phyloP scores from a whole-genome alignment of 1,140 invertebrate genomes.

The Stegodyphus dumicola region DNA sequence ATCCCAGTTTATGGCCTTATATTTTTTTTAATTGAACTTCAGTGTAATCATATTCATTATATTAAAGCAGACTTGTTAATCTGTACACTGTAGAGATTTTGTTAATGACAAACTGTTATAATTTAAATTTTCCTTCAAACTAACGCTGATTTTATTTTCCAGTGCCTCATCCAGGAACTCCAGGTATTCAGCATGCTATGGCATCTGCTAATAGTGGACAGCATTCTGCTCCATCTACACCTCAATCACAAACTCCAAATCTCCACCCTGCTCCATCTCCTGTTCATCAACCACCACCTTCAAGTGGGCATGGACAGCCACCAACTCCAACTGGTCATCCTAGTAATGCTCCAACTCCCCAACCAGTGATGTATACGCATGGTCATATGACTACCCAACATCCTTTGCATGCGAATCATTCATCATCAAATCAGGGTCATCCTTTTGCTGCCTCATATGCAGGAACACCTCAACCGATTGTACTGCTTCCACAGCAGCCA shows the following conservation, averaged over 20 bases:
- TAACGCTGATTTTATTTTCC: neutral
- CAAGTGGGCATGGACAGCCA: slow-evolving; percentile 33
- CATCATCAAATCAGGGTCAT: slow-evolving; percentile 36
- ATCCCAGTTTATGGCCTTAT: no score
- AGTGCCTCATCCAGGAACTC: slow-evolving; percentile 45
- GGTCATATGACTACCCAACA: slow-evolving; percentile 51
- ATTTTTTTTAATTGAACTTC: no score
- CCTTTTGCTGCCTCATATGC: slow-evolving; percentile 31
- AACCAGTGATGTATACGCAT: slow-evolving; percentile 54
- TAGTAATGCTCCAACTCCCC: slow-evolving; percentile 53
- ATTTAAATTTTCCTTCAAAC: no score
- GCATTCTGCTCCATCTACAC: slow-evolving; percentile 54
- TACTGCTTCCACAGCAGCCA: slow-evolving; percentile 58
- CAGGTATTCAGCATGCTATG: slow-evolving; percentile 39
- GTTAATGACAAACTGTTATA: no score
- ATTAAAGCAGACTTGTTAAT: no score
- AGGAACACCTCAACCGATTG: slow-evolving; percentile 49
- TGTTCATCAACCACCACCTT: slow-evolving; percentile 55
- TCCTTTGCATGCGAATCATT: slow-evolving; percentile 21
- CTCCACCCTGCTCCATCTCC: slow-evolving; percentile 57
- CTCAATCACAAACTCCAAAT: slow-evolving; percentile 58
- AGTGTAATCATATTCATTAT: no score
- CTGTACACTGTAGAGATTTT: no score
- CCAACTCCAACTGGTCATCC: slow-evolving; percentile 40
- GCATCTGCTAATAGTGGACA: slow-evolving; percentile 37